phyloP scores from a whole-genome alignment of 2,888 invertebrate species.

The Zelleria hepariella region DNA sequence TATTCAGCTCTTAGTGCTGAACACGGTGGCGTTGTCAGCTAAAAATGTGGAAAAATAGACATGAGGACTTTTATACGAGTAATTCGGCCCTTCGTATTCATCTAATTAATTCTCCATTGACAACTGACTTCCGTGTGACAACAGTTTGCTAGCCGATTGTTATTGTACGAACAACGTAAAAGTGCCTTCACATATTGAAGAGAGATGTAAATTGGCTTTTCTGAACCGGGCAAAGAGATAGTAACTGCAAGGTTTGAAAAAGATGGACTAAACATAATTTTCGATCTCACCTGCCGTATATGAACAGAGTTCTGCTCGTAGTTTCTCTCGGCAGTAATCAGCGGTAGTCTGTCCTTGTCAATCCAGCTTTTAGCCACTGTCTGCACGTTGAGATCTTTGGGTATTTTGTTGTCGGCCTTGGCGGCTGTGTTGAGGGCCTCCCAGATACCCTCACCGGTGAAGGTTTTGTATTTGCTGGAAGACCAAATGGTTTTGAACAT shows the following conservation, averaged over 20 bases:
- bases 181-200: too few relatives aligned
- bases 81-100: too few relatives aligned
- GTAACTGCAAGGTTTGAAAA: background rate
- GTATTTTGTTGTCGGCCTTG: conserved; percentile 65
- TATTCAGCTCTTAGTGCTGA: too few relatives aligned
- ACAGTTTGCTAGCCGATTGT: too few relatives aligned
- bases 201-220: too few relatives aligned
- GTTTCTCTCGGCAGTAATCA: conserved; percentile 79
- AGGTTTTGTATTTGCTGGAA: conserved; percentile 78
- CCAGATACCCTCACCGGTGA: conserved; percentile 87
- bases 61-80: too few relatives aligned
- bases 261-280: too few relatives aligned
- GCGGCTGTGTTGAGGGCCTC: conserved; percentile 78
- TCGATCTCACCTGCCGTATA: conserved; percentile 72
- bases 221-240: background rate
- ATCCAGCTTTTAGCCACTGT: conserved; percentile 88
- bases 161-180: too few relatives aligned
- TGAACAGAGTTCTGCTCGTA: conserved; percentile 75
- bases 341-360: conserved; percentile 82
- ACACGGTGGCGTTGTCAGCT: too few relatives aligned
- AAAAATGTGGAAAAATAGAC: too few relatives aligned
- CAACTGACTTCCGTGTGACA: too few relatives aligned
- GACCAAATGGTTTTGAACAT: background rate
- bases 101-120: too few relatives aligned
- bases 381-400: conserved; percentile 68